A percentile compares a stretch with the other conserved stretches of the same genome.
These are phyloP conservation scores for Tetraneura akinire DNA, from an alignment of 1,140 invertebrate genomes.

Conservation along the genomic window DNA sequence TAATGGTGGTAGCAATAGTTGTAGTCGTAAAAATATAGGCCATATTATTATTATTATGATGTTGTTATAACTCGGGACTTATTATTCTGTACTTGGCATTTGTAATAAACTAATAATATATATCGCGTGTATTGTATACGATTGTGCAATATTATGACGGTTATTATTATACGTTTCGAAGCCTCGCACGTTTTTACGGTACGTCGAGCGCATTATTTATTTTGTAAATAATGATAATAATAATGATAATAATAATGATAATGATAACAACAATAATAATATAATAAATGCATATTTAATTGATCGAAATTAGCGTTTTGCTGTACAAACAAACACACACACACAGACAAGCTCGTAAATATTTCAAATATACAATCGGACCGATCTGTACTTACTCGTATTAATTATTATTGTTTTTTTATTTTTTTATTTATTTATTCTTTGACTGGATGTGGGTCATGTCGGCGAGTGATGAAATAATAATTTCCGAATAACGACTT, in stretches of 20 bases:
- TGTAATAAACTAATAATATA: background rate
- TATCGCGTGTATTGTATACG: background rate
- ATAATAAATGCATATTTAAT: constrained; percentile 17
- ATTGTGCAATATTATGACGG: background rate
- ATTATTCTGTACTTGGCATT: background rate
- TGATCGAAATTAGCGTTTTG: constrained; percentile 8
- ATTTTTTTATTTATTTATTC: too few relatives aligned
- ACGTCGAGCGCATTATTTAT: background rate
- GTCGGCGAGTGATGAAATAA: constrained; percentile 13
- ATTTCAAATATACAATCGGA: too few relatives aligned
- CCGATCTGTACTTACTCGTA: too few relatives aligned
- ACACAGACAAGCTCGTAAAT: background rate
- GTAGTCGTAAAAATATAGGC: too few relatives aligned
- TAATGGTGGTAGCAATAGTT: background rate
- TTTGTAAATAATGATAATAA: background rate
- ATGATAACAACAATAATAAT: background rate
- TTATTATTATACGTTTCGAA: background rate
- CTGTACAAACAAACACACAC: too few relatives aligned
- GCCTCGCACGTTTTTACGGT: background rate
- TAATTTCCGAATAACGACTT: constrained; percentile 25
- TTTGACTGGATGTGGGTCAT: constrained; percentile 18
- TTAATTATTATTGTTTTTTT: too few relatives aligned
- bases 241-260: background rate
- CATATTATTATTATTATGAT: too few relatives aligned
- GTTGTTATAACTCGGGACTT: too few relatives aligned